Evolutionary conservation across 92 coral and sea anemone genomes (phyloP).

Genomic region (Phenganax stokvisi): DNA sequence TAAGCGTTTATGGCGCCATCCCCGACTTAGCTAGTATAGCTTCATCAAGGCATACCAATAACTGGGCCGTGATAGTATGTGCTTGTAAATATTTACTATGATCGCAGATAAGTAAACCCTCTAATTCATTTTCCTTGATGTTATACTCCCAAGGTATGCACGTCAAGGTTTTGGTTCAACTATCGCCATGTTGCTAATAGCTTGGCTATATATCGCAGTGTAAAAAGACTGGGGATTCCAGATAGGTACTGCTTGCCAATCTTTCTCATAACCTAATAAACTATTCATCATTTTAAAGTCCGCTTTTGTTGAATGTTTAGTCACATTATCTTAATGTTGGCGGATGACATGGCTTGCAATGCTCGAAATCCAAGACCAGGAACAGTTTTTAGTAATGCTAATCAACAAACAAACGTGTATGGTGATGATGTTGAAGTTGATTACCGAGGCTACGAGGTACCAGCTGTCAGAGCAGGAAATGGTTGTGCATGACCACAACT

Average conservation of each 20-base stretch:
- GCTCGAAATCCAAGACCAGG: slow-evolving; percentile 95
- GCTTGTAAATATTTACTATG: neutral
- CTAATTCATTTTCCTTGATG: neutral
- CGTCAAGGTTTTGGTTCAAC: slow-evolving; percentile 98
- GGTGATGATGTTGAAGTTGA: slow-evolving; percentile 99
- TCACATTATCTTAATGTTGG: slow-evolving; percentile 93
- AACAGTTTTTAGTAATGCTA: slow-evolving; percentile 87
- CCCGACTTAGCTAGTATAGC: slow-evolving; percentile 44
- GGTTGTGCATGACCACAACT: neutral
- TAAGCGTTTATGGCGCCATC: slow-evolving; percentile 17
- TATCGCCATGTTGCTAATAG: slow-evolving; percentile 99
- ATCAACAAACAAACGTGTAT: slow-evolving; percentile 90
- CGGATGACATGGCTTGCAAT: slow-evolving; percentile 99
- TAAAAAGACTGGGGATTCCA: slow-evolving; percentile 91
- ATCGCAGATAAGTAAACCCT: neutral
- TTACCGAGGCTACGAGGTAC: slow-evolving; percentile 93
- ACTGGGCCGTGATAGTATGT: slow-evolving; percentile 95
- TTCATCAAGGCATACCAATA: slow-evolving; percentile 65
- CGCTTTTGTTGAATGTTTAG: slow-evolving; percentile 34
- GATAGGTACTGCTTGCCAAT: slow-evolving; percentile 60
- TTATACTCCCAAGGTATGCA: slow-evolving; percentile 64
- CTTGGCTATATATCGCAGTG: slow-evolving; percentile 87
- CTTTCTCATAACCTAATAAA: neutral
- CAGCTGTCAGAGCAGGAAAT: neutral
- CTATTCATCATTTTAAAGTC: neutral